Evolutionary conservation across 2,113 vertebrate genomes (phyloP), one percentile per base, ranked within the genome.

Genomic region (Fulica atra): DNA sequence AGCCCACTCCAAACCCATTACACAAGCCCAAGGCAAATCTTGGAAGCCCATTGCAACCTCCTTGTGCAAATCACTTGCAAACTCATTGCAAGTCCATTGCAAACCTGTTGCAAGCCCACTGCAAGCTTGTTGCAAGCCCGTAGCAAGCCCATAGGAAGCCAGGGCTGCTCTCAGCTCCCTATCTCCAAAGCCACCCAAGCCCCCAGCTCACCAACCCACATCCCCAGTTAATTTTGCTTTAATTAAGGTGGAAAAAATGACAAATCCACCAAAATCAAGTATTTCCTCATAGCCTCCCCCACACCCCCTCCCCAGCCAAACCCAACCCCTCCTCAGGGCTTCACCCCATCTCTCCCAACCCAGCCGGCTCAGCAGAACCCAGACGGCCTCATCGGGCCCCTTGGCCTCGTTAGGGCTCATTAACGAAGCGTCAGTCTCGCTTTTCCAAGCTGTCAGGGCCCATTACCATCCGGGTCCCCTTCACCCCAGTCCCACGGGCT

Each of bases 321-420:
- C 33, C 64, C 54, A 4, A 10, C 4, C 4, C 51, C 38, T 3
- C 29, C 1, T n/a, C 23, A 2, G 51, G 33, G 14, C 51, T 24
- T 71, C 66, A 4, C 59, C 72, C 81, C 65, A 1, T 0, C 0
- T 19, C 73, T 66, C n/a, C 44, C 81, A 8, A 2, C 38, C 63
- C 96, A 6, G 18, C 19, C 50, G 18, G 74, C 73, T 71, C 81
- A 46, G 79, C 91, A n/a, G 74, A 48, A 35, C 66, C 71, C 59
- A 35, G 20, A 4, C 42, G 7, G 50, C 40, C 72, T n/a, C 53
- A 0, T 8, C 13, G 86, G 92, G 92, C 91, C 86, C 84, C 88
- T 29, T 2, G 18, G 26, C 76, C 65, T 95, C 78, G 17, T 96
- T 96, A 95, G 59, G 57, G 65, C 96, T 95, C 96, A 97, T 97